These are phyloP conservation scores for Pterophyllum scalare DNA, from an alignment of 2,113 vertebrate species.

Conservation along the genomic window DNA sequence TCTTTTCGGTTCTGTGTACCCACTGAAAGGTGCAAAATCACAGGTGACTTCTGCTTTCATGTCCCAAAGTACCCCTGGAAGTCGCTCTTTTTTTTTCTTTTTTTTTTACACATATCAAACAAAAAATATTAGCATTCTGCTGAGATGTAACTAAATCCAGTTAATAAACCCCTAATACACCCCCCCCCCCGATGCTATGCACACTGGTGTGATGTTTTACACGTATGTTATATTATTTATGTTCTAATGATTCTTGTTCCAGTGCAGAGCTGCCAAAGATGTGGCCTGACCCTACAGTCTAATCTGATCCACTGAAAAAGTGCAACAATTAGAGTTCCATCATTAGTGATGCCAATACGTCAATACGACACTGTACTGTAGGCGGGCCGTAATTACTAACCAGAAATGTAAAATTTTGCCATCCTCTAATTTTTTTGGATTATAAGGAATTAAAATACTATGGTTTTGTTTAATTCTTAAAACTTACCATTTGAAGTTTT, in stretches of 20 bases:
- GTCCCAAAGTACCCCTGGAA: accelerated
- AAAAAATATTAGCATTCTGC: too few species aligned
- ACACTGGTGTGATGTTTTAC: too few species aligned
- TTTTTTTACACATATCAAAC: too few species aligned
- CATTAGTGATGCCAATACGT: accelerated
- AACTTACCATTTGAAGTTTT: neutral
- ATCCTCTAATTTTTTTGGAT: neutral
- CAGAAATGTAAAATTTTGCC: accelerated
- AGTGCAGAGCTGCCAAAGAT: neutral
- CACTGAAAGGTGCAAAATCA: accelerated
- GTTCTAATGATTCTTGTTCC: neutral
- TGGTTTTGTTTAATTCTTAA: accelerated
- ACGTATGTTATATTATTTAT: accelerated
- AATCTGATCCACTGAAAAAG: accelerated
- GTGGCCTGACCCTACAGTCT: neutral
- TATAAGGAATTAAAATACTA: neutral
- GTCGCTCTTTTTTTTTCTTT: accelerated
- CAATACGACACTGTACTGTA: accelerated
- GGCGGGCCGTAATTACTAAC: accelerated
- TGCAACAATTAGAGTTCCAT: neutral
- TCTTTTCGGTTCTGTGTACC: accelerated
- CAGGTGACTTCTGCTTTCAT: accelerated
- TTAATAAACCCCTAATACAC: accelerated
- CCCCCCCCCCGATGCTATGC: neutral
- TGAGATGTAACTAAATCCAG: too few species aligned